Evolutionary conservation across 2,797 vertebrate species (phyloP), one percentile per base, ranked within the genome.

Genomic region (Anguilla megastoma): DNA sequence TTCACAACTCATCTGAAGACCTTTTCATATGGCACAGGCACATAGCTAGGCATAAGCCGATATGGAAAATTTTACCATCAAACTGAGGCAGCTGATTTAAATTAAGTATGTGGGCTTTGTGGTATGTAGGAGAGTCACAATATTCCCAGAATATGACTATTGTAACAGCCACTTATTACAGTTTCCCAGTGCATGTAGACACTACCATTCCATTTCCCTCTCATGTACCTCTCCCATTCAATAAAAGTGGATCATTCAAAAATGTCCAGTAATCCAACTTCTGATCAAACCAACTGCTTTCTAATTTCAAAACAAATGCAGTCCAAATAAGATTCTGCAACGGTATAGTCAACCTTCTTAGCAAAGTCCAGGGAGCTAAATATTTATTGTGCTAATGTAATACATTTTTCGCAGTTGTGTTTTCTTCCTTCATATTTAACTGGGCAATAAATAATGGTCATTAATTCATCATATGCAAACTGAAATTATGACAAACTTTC

Each of bases 51-150:
- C 63, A 9, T 8, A 69, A 69, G 21, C 7, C 27, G 60, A 71
- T 21, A 45, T 24, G 30, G 54, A 0, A n/a, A 1, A 36, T 86
- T 71, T 89, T 86, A 85, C 79, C 88, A 89, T 71, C 14, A 56
- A 58, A 82, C 30, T 48, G 27, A 80, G 63, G 58, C 88, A 88
- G 88, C 83, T 79, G 16, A 66, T 33, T 80, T 83, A 79, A 88
- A 85, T 83, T 89, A 69, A 14, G 56, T 58, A 58, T 58, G 56
- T 58, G 60, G 50, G 27, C 18, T 84, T 24, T 69, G 41, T 56
- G 45, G 85, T 60, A 86, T 52, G 85, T n/a, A 41, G 52, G 41
- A 27, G n/a, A 71, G 27, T 21, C 63, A 86, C 56, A 36, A 27
- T 87, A 50, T 84, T 86, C 48, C n/a, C 79, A 84, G 76, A 52